Percentiles rank a stretch among this genome's conserved stretches.
Evolutionary conservation across 2,888 invertebrate species (phyloP).

Genomic region (Ischnus inquisitorius): DNA sequence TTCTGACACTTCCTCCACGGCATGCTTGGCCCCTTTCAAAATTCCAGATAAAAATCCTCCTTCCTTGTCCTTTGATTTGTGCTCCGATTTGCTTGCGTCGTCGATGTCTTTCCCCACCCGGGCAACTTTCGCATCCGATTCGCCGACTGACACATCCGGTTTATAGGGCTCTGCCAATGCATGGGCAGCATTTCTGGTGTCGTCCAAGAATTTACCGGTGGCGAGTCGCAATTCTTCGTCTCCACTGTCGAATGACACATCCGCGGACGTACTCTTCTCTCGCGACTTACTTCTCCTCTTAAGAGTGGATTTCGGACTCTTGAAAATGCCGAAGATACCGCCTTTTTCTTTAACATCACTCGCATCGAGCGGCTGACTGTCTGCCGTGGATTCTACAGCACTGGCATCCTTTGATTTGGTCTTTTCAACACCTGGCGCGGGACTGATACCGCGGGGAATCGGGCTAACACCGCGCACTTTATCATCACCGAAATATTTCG

Average conservation of each 20-base stretch:
- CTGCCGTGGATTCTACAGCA: conserved; percentile 12
- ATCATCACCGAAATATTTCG: conserved; percentile 2
- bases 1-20: conserved; percentile 70
- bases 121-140: conserved; percentile 35
- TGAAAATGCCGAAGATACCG: conserved; percentile 72
- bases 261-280: conserved; percentile 63
- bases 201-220: conserved; percentile 80
- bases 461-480: conserved; percentile 45
- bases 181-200: conserved; percentile 75
- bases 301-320: conserved; percentile 71
- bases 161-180: conserved; percentile 73
- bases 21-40: conserved; percentile 69
- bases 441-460: conserved; percentile 39
- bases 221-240: conserved; percentile 73
- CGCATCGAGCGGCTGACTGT: conserved; percentile 47
- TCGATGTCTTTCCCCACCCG: conserved; percentile 57
- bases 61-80: conserved; percentile 71
- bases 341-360: conserved; percentile 66
- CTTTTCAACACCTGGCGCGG: conserved; percentile 4
- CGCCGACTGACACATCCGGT: conserved; percentile 63
- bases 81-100: conserved; percentile 59
- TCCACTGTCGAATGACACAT: conserved; percentile 69
- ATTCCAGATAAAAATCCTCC: conserved; percentile 72
- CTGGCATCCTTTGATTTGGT: conserved; percentile 58
- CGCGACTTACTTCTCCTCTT: conserved; percentile 69